phyloP scores from a whole-genome alignment of 30 jellyfish, hydroid and myxozoan species.

The Aurelia coerulea region DNA sequence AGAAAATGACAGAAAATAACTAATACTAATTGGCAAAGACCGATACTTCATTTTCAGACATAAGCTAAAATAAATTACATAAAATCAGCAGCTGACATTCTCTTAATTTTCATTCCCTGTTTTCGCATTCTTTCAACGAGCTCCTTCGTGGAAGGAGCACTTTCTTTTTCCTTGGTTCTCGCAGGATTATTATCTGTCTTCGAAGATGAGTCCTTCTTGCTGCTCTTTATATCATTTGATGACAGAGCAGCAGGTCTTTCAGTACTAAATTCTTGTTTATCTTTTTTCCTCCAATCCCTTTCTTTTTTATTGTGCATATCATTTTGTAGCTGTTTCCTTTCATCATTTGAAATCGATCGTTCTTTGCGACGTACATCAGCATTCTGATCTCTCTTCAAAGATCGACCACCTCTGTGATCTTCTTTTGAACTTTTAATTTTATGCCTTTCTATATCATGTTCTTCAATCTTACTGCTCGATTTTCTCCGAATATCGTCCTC shows the following conservation, averaged over 20 bases:
- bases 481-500: slow-evolving; percentile 1
- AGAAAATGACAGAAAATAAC: too few species aligned
- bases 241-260: background rate
- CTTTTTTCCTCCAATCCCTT: background rate
- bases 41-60: too few species aligned
- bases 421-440: background rate
- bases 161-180: background rate
- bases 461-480: background rate
- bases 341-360: background rate
- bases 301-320: background rate
- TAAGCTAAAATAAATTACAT: slow-evolving; percentile 15
- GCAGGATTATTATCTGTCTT: background rate
- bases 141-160: slow-evolving; percentile 41
- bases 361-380: background rate
- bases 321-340: background rate
- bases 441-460: background rate
- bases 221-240: background rate
- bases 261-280: background rate
- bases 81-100: slow-evolving; percentile 77
- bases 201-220: background rate
- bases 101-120: slow-evolving; percentile 46
- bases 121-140: slow-evolving; percentile 45
- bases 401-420: background rate
- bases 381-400: background rate
- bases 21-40: too few species aligned